Base-by-base conservation (phyloP, 2,797 vertebrate species). In the Arctocebus calabarensis region DNA sequence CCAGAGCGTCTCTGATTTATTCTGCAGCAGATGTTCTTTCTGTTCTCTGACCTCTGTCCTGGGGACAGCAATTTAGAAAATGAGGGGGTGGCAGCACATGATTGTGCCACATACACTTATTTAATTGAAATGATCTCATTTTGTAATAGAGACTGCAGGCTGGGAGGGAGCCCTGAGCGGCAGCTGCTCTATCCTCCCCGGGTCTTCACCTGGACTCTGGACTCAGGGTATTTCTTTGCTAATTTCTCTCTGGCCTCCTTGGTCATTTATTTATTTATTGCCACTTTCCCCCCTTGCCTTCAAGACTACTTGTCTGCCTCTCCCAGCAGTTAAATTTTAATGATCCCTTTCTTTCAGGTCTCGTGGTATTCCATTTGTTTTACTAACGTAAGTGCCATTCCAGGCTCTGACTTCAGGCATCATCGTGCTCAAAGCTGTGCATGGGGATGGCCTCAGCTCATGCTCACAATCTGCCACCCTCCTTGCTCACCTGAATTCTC, bases 51-150 rank as follows among this genome's bases (percentile, higher is more conserved):
- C 93, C 96, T 95, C 95, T 92, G 93, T 94, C 88, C 92, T 81
- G 71, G 91, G 86, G 84, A 90, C 81, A 43, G 71, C 91, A 84
- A 86, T 97, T 95, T 87, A 87, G 95, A 94, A 96, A 95, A 91
- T 84, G 90, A 94, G 87, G 17, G 83, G 94, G 90, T 95, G 81
- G 62, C 64, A 86, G 59, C 13, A 11, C 48, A 10, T 34, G 74
- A 94, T 93, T 88, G 87, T 68, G 48, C 86, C 81, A 68, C 89
- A 84, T 77, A 45, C 77, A 82, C 88, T 94, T 92, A 94, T 87
- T 92, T 90, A 91, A 85, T 75, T 93, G 95, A 88, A 87, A 83
- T 90, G 86, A 91, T 91, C 86, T 97, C 83, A 64, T 87, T 84
- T 82, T 88, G 87, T 74, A 75, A 81, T 23, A 11, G 75, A 75